A percentile compares a stretch with the other conserved stretches of the same genome.
Conservation (phyloP, 2,797 vertebrate species). For the Macrochelys suwanniensis region DNA sequence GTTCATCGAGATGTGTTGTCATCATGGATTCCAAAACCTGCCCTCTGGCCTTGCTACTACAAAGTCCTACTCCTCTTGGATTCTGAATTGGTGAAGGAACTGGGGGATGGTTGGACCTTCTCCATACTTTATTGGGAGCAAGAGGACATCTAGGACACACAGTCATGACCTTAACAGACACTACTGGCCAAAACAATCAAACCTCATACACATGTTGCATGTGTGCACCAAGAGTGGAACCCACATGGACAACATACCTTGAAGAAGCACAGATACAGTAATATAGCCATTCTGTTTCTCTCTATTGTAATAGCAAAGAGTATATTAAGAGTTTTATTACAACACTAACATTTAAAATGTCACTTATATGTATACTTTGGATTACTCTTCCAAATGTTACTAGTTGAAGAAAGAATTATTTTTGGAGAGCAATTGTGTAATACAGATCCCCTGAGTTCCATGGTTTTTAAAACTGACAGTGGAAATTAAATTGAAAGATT, state of each 20-base stretch:
- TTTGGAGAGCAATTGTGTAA: neutral
- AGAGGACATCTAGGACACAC: neutral
- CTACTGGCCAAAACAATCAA: neutral
- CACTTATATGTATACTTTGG: neutral
- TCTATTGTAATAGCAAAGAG: neutral
- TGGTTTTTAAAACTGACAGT: neutral
- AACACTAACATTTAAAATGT: neutral
- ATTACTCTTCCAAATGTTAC: neutral
- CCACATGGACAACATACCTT: neutral
- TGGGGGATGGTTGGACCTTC: neutral
- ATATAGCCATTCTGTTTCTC: neutral
- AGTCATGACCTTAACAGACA: neutral
- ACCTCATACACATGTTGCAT: neutral
- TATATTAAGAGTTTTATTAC: neutral
- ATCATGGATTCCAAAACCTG: neutral
- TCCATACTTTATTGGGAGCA: neutral
- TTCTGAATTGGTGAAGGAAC: neutral
- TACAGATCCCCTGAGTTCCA: neutral
- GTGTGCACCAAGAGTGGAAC: neutral
- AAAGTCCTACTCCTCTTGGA: neutral
- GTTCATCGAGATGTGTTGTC: neutral
- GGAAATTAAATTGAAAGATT: conserved; percentile 16
- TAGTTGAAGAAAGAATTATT: neutral
- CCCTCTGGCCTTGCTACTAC: neutral
- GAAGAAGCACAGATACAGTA: neutral